Percentiles rank a stretch among this genome's conserved stretches.
Conservation (phyloP, 2,113 vertebrate genomes). For the Corydoras sp. region DNA sequence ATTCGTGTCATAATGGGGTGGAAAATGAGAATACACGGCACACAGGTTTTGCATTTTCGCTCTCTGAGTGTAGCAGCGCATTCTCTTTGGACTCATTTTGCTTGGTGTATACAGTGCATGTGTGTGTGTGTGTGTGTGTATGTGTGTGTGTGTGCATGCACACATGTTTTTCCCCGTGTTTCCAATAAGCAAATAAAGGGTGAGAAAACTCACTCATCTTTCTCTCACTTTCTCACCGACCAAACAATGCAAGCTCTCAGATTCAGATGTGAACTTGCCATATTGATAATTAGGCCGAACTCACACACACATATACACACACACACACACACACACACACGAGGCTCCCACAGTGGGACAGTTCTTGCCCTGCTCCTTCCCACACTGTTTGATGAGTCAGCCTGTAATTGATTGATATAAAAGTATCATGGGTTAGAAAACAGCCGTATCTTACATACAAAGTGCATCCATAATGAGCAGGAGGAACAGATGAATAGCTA, state of each 20-base stretch:
- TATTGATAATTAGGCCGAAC: conserved; percentile 44
- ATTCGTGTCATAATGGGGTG: conserved; percentile 4
- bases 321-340: background rate
- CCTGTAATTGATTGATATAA: conserved; percentile 13
- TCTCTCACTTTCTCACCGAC: conserved; percentile 4
- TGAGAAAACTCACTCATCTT: conserved; percentile 22
- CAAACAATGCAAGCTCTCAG: conserved; percentile 43
- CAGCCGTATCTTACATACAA: background rate
- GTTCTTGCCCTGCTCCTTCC: conserved; percentile 10
- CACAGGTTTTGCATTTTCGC: too few species aligned
- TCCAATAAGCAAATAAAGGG: background rate
- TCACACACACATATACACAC: background rate
- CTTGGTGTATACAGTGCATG: too few species aligned
- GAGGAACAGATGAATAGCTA: background rate
- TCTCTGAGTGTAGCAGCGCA: too few species aligned
- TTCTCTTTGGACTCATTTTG: too few species aligned
- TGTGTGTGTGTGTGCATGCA: background rate
- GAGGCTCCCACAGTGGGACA: background rate
- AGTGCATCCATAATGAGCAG: background rate
- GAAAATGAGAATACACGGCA: background rate
- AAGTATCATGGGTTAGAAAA: background rate
- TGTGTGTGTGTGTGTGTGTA: background rate
- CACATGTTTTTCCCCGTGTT: conserved; percentile 8
- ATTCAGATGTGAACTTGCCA: conserved; percentile 36
- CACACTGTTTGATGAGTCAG: background rate